Evolutionary conservation across 2,888 invertebrate species (phyloP), one percentile per base, ranked within the genome.

Genomic region (Ectemnius continuus): DNA sequence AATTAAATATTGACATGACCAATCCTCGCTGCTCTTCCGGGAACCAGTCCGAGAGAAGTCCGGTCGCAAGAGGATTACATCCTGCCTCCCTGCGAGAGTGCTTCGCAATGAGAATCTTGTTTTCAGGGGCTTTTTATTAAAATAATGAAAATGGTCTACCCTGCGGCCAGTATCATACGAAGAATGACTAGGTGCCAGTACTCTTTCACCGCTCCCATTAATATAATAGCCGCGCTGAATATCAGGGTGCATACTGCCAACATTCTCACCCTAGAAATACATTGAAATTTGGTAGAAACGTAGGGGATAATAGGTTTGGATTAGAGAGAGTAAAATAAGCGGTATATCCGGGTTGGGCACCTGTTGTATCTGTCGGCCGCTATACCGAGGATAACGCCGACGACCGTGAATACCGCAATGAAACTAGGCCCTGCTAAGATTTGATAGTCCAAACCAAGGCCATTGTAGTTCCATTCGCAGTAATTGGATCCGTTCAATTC

Each of bases 391-490:
- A 96, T 92, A 11, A 98, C 95, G 0, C 98, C 98, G 47, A 95
- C 95, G 61, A 98, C 93, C 0, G 98, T 98, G 91, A 96, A 98
- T 47, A 98, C 95, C 1, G 97, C 95, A 89, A 98, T 97, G 91
- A 97, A 98, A 80, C 96, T 96, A 0, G 98, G 98, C 0, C 98
- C 98, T 0, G 98, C 98, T 75, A 98, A 91, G 77, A 98, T 94
- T 91, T 98, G 98, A 91, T 98, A 98, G 88, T 97, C 97, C 75
- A 97, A 93, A 13, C 98, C 98, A 67, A 97, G 93, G 0, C 98
- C 98, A 88, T 97, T 97, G 93, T 97, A 97, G 88, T 95, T 96
- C 97, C 97, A 98, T 88, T 96, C 96, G 91, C 98, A 98, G 90
- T 96, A 96, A 5, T 91, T 87, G 0, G 94, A 94, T 0, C 95